A percentile compares a stretch with the other conserved stretches of the same genome.
Evolutionary conservation across 2,113 vertebrate genomes (phyloP).

Genomic region (Gasterosteus nipponicus): DNA sequence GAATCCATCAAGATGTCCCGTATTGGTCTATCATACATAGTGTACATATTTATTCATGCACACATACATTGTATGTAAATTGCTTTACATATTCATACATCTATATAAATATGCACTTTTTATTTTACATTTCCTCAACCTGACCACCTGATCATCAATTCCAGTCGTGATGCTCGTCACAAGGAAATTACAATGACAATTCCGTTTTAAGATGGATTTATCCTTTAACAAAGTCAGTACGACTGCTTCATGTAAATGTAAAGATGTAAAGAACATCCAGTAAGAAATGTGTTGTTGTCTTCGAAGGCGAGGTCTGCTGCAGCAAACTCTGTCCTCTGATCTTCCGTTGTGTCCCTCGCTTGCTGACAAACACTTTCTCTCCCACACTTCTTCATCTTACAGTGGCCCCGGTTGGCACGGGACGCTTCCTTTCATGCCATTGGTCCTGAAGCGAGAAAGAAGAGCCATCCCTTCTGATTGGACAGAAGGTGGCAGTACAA

Average conservation of each 20-base stretch:
- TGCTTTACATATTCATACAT: neutral
- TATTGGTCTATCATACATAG: neutral
- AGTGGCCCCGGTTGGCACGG: constrained; percentile 2
- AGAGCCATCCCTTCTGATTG: constrained; percentile 37
- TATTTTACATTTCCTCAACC: neutral
- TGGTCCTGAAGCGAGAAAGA: constrained; percentile 41
- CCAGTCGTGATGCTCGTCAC: neutral
- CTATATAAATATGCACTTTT: neutral
- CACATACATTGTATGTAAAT: neutral
- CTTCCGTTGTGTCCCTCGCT: neutral
- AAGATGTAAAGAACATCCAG: too few relatives aligned
- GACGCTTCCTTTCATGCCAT: constrained; percentile 34
- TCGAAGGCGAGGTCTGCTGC: neutral
- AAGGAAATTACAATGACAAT: neutral
- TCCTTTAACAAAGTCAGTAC: neutral
- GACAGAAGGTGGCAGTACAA: constrained; percentile 64
- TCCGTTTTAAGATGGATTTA: constrained; percentile 1
- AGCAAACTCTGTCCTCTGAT: constrained; percentile 17
- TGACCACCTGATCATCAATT: neutral
- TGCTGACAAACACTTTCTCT: neutral
- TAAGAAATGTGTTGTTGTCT: neutral
- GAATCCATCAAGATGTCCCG: neutral
- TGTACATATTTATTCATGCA: neutral
- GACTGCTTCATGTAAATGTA: neutral
- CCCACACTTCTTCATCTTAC: constrained; percentile 4